Evolutionary conservation across 1,140 invertebrate species (phyloP).

Genomic region (Plectrocnemia conspersa): DNA sequence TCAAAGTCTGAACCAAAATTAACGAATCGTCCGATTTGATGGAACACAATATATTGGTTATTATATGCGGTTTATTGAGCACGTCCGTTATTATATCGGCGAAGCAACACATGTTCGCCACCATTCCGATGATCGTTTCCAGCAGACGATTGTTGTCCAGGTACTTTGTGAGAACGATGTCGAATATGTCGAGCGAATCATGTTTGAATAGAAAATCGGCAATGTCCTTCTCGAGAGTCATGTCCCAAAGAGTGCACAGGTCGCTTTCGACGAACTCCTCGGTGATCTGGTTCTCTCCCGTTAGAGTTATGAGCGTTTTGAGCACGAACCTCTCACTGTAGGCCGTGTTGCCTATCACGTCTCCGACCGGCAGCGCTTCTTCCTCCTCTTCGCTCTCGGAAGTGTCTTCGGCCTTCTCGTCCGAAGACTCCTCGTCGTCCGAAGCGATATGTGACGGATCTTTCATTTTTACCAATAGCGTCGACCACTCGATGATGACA

Average conservation of each 20-base stretch:
- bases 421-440: too few relatives aligned
- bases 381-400: slow-evolving; percentile 46
- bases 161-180: slow-evolving; percentile 47
- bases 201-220: slow-evolving; percentile 61
- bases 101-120: slow-evolving; percentile 66
- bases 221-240: slow-evolving; percentile 68
- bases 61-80: slow-evolving; percentile 43
- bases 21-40: slow-evolving; percentile 58
- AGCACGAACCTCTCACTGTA: slow-evolving; percentile 71
- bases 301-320: slow-evolving; percentile 57
- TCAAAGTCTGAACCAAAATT: slow-evolving; percentile 62
- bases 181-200: slow-evolving; percentile 57
- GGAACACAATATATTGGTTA: slow-evolving; percentile 52
- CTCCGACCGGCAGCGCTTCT: slow-evolving; percentile 56
- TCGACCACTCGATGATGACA: too few relatives aligned
- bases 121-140: slow-evolving; percentile 69
- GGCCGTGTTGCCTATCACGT: slow-evolving; percentile 68
- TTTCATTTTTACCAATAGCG: too few relatives aligned
- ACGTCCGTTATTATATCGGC: slow-evolving; percentile 47
- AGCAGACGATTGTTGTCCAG: slow-evolving; percentile 52
- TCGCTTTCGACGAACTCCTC: slow-evolving; percentile 60
- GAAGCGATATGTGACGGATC: too few relatives aligned
- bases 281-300: slow-evolving; percentile 47
- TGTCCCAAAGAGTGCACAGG: slow-evolving; percentile 72
- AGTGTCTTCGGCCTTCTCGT: slow-evolving; percentile 1